Evolutionary conservation across 2,113 vertebrate species (phyloP), one percentile per base, ranked within the genome.

Genomic region (Arothron firmamentum): DNA sequence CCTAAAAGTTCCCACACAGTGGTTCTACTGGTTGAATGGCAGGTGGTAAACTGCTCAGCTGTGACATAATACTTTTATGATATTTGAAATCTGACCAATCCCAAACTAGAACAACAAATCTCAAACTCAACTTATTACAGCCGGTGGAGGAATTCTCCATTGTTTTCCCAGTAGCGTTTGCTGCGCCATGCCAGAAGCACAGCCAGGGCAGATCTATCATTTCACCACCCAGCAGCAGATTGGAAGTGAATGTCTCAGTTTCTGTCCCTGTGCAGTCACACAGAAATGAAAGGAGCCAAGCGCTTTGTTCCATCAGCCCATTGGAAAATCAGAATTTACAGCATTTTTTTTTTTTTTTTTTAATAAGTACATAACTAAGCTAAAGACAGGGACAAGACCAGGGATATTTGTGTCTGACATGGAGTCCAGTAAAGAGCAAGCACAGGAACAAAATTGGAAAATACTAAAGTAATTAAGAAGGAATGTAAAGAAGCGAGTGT

Each of bases 241-340:
- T 54, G n/a, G 5, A 60, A 13, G 59, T 74, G 74, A 84, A 86
- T 82, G 82, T 77, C 64, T 82, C 52, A 59, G 82, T 83, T 82
- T 87, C 80, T 88, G 82, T 83, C 87, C 74, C 78, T 85, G 86
- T 84, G 79, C 81, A 83, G 84, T 86, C 81, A 85, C 45, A 87
- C 84, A 87, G 81, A 88, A 84, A 78, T 58, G 83, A 88, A 80
- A 67, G 63, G 85, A 79, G 72, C 74, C 72, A 46, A 66, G 75
- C 67, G 73, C 74, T 87, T 87, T 88, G 84, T 88, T 87, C 75
- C 61, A 61, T 78, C 73, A 68, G 57, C 71, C 80, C 85, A 85
- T 85, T 87, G 87, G 86, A 91, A 84, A 81, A 72, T 74, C 6
- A 10, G 8, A 34, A 34, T 34, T 34, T 34, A 34, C 31, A 34